Base-by-base conservation (phyloP, 1,140 invertebrate species). In the Musca vetustissima region DNA sequence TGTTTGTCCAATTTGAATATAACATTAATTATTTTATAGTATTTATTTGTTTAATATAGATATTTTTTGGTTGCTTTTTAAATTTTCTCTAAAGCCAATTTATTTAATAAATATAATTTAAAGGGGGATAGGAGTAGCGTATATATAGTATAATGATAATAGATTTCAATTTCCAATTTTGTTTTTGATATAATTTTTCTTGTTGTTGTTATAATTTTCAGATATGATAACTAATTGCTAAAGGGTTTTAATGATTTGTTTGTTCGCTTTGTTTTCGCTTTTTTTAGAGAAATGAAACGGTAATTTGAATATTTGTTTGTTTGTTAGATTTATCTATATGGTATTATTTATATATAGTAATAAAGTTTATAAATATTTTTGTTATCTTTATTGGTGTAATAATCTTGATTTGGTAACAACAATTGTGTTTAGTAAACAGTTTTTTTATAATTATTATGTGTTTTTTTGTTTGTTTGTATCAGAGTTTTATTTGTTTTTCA, bases 201-300 rank as follows among this genome's bases (percentile, higher is more conserved):
- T 21, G 22, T 43, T 66, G 15, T 52, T 49, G 3, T 49, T 49
- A 50, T 49, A 47, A 66, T 53, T 28, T 53, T 49, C 28, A 52
- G 25, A 52, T 53, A 52, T 53, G 25, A 19, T 66, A 61, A 61
- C 57, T 61, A 61, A 61, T 61, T 61, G 57, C 57, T 61, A 61
- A 61, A 43, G n/a, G 57, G 36, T 19, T 59, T 53, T 36, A 28
- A 14, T 57, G 21, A 19, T 9, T 52, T 52, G 17, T 52, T 52
- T 52, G 17, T 52, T 17, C 21, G 21, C 9, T 52, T 19, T 19
- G 21, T 52, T 52, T 52, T 22, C 17, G 9, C 4, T 19, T 13
- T 43, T 13, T 13, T 43, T 7, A 13, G 36, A 43, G 36, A 43
- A 43, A 43, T 9, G 6, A 43, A 43, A 43, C n/a, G 2, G 36